Base-by-base conservation (phyloP, 2,113 vertebrate species). In the Phrynosoma platyrhinos region DNA sequence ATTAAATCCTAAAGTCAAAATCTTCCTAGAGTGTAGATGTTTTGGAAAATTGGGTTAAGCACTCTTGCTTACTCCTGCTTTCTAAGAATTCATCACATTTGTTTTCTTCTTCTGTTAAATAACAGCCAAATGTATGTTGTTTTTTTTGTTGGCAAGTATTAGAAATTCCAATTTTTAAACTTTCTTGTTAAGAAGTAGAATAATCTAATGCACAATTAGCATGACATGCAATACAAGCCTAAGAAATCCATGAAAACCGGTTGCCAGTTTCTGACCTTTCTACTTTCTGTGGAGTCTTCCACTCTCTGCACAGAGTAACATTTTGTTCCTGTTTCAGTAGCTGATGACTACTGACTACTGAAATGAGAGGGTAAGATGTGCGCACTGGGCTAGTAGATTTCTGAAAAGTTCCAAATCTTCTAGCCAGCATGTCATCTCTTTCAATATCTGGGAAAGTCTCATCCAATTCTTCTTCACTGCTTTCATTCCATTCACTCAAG, bases 391-490 rank as follows among this genome's bases (percentile, higher is more conserved):
- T 95, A 89, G 86, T 76, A 87, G 4, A 90, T 91, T 96, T 98
- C 16, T 92, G 96, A 81, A 94, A 96, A 14, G 87, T 92, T 86
- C 95, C 90, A 14, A 96, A 95, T 92, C 96, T 96, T 76, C 97
- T 96, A 86, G 97, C 93, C 94, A 97, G 93, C 97, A 98, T 97
- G 90, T 98, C 97, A 83, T 98, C 97, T 92, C 97, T 98, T 84
- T 96, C 95, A 88, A 94, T 84, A 87, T 98, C 96, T 74, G 96
- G 96, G 62, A 93, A 69, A 25, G 1, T 82, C 58, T 58, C 77
- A 7, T 94, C 87, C 8, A 95, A 93, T 80, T 97, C 97, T 88
- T 97, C 91, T 80, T 96, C 55, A 0, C 90, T 69, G 84, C 25
- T 78, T 86, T 89, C 85, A 9, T 86, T 88, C 78, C 2, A 9